phyloP scores from a whole-genome alignment of 2,113 vertebrate genomes.

The Caretta caretta region DNA sequence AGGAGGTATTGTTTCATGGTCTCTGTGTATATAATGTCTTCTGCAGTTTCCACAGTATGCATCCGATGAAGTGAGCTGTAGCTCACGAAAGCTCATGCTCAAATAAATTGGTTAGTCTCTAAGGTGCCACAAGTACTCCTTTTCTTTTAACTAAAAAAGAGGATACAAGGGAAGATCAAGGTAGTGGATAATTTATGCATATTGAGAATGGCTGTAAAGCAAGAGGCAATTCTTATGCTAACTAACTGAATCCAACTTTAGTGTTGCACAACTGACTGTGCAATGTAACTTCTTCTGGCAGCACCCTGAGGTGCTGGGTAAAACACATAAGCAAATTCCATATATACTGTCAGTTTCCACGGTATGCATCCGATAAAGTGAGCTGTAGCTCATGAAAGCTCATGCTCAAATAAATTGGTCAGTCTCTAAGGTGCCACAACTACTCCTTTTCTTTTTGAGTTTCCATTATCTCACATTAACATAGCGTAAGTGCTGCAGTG shows the following conservation, averaged over 20 bases:
- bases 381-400: too few species aligned
- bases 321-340: background rate
- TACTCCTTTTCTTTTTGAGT: background rate
- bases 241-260: accelerated
- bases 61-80: too few species aligned
- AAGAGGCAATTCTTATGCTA: background rate
- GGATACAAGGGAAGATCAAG: background rate
- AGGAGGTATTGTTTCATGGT: too few species aligned
- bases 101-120: too few species aligned
- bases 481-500: background rate
- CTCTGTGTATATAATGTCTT: too few species aligned
- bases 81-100: too few species aligned
- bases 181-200: background rate
- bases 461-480: background rate
- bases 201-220: background rate
- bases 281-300: background rate
- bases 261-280: background rate
- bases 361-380: too few species aligned
- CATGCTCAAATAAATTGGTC: too few species aligned
- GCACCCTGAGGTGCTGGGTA: background rate
- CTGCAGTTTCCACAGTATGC: too few species aligned
- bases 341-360: accelerated
- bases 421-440: too few species aligned
- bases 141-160: background rate
- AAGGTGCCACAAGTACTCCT: too few species aligned